Percentiles rank a stretch among this genome's conserved stretches.
phyloP scores from a whole-genome alignment of 2,113 vertebrate genomes.

The Sturnus vulgaris region DNA sequence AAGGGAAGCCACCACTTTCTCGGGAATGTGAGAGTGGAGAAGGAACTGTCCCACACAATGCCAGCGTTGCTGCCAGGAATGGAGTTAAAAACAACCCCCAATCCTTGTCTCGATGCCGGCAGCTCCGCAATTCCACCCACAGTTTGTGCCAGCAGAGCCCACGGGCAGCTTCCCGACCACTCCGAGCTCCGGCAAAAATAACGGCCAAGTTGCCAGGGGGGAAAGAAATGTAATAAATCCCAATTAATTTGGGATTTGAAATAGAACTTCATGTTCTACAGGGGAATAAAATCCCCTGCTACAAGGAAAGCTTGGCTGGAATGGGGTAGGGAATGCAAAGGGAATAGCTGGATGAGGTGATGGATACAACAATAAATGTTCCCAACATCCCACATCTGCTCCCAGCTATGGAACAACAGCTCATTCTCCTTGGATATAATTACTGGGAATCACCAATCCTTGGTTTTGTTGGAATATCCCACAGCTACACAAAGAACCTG shows the following conservation, averaged over 20 bases:
- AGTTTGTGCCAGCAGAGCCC: conserved; percentile 21
- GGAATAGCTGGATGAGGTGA: neutral
- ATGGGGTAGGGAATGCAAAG: neutral
- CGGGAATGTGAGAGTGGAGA: neutral
- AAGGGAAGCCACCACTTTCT: neutral
- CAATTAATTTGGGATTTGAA: neutral
- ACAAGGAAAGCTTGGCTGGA: neutral
- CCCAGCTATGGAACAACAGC: neutral
- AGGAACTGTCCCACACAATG: neutral
- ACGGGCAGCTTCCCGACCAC: neutral
- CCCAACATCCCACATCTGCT: neutral
- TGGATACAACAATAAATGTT: neutral
- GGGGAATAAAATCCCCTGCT: neutral
- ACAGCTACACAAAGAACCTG: neutral
- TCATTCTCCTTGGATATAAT: neutral
- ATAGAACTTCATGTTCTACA: neutral
- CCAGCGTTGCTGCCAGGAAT: neutral
- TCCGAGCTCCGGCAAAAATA: conserved; percentile 21
- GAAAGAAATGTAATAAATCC: neutral
- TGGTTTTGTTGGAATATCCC: neutral
- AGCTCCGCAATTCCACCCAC: conserved; percentile 36
- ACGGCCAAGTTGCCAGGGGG: conserved; percentile 12
- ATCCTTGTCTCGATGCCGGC: neutral
- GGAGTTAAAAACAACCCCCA: conserved; percentile 22
- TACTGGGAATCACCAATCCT: neutral